These are phyloP conservation scores for Sipha flava DNA, from an alignment of 1,140 invertebrate species.

Conservation along the genomic window DNA sequence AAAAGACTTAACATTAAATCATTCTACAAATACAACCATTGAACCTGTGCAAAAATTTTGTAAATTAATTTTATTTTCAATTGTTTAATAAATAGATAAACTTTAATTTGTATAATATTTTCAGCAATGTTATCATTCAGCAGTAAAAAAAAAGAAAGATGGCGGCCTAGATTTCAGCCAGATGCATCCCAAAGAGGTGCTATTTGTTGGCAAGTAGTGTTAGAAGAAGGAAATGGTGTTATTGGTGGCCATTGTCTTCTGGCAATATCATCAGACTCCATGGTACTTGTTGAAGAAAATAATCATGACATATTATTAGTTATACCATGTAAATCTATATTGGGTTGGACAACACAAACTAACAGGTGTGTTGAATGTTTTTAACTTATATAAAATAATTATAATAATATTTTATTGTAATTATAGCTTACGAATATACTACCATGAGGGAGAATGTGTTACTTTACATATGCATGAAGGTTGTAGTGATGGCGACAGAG, in stretches of 20 bases:
- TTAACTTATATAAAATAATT: no score
- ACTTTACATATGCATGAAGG: conserved; percentile 59
- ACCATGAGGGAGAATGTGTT: conserved; percentile 79
- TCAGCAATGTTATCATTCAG: conserved; percentile 59
- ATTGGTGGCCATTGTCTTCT: conserved; percentile 69
- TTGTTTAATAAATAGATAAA: background rate
- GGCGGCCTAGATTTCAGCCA: conserved; percentile 57
- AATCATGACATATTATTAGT: conserved; percentile 79
- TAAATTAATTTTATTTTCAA: conserved; percentile 49
- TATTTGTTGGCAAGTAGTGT: conserved; percentile 65
- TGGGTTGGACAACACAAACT: conserved; percentile 68
- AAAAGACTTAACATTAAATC: conserved; percentile 82
- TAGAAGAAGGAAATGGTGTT: conserved; percentile 61
- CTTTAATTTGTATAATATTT: conserved; percentile 34
- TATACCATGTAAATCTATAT: conserved; percentile 69
- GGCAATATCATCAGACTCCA: conserved; percentile 75
- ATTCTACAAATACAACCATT: conserved; percentile 67
- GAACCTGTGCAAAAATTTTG: conserved; percentile 85
- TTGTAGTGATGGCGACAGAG: conserved; percentile 50
- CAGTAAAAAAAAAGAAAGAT: conserved; percentile 62
- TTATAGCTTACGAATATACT: conserved; percentile 57
- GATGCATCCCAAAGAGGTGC: conserved; percentile 61
- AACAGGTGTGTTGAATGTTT: conserved; percentile 50
- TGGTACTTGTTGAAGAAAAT: conserved; percentile 78
- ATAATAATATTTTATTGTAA: no score